phyloP scores from a whole-genome alignment of 2,113 vertebrate genomes.

The Trematocara variabile region DNA sequence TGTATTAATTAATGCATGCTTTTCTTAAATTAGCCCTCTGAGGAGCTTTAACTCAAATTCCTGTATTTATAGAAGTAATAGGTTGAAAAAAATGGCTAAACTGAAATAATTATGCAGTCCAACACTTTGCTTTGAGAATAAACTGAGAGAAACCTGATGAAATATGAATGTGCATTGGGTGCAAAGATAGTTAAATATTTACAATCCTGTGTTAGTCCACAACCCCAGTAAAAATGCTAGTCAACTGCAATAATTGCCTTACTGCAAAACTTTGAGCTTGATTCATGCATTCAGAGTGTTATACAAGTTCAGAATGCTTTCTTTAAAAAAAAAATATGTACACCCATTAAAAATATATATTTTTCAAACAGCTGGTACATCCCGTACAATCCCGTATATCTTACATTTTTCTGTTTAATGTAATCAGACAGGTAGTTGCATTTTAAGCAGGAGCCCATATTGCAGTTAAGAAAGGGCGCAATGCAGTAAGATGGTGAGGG shows the following conservation, averaged over 20 bases:
- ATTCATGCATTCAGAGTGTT: conserved; percentile 47
- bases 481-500: conserved; percentile 40
- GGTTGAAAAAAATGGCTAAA: conserved; percentile 75
- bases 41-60: conserved; percentile 79
- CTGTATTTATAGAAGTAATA: conserved; percentile 84
- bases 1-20: conserved; percentile 78
- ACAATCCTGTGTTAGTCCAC: conserved; percentile 76
- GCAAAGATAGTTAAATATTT: conserved; percentile 82
- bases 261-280: conserved; percentile 67
- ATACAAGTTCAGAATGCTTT: conserved; percentile 20
- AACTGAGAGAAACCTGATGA: conserved; percentile 77
- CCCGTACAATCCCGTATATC: neutral
- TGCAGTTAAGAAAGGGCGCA: conserved; percentile 26
- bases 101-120: conserved; percentile 83
- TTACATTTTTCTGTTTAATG: conserved; percentile 1
- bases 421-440: conserved; percentile 59
- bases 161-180: conserved; percentile 82
- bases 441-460: conserved; percentile 39
- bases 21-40: conserved; percentile 81
- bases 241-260: conserved; percentile 76
- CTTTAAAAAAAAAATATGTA: neutral
- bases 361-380: neutral
- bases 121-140: conserved; percentile 81
- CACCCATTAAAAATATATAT: conserved; percentile 20
- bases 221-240: conserved; percentile 76